Evolutionary conservation across 2,113 vertebrate genomes (phyloP), one percentile per base, ranked within the genome.

Genomic region (Alethe diademata): DNA sequence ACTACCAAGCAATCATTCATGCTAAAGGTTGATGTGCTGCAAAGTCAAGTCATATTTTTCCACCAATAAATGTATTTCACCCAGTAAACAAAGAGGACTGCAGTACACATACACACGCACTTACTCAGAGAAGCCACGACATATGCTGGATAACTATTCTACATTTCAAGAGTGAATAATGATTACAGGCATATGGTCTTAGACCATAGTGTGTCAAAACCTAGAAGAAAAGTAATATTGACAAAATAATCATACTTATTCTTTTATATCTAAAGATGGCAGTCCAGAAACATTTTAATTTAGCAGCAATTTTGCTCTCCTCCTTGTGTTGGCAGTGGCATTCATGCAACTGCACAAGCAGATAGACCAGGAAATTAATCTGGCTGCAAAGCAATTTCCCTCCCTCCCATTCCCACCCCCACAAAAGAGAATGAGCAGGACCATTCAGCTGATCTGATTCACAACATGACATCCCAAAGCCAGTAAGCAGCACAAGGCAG

Each of bases 331-430:
- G 40, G 79, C 79, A 83, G 71, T 74, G 79, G 75, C 72, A 83
- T 95, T 93, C 94, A 94, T 58, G 33, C 51, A 81, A 92, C 76
- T 78, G 76, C 81, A 84, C 51, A 56, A 75, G 79, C 60, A 93
- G 84, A 78, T 23, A 94, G 64, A 71, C 38, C 94, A 93, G 86
- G 79, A 95, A 97, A 95, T 94, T 92, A 92, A 94, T 94, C 54
- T 54, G 42, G 62, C 71, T 88, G 78, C 78, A 79, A 87, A 93
- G 66, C 76, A 94, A 92, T 90, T 94, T 92, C 82, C 62, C 70
- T 61, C 65, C 86, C 43, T 83, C 26, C 72, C n/a, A 50, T 71
- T 69, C 36, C 67, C 23, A 80, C 31, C 42, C 53, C 25, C 19
- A 42, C 35, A 45, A 47, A 83, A 80, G 26, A 76, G n/a, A 65